Evolutionary conservation across 1,140 invertebrate species (phyloP), one percentile per base, ranked within the genome.

Genomic region (Ridgeia piscesae): DNA sequence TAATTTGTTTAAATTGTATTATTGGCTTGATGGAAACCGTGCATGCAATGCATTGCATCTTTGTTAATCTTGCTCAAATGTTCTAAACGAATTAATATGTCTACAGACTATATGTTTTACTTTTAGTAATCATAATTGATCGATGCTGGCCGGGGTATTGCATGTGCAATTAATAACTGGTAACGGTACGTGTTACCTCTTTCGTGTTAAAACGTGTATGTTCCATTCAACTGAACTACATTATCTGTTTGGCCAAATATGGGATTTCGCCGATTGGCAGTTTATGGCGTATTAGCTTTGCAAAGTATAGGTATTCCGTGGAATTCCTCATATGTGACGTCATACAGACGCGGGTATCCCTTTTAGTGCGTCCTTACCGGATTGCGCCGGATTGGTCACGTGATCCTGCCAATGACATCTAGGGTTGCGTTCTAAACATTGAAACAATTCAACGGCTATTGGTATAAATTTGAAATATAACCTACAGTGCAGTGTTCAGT

Each of bases 381-480:
- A 77, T 77, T 77, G 6, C 58, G 58, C 58, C 58, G 58, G 58
- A 77, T 77, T 77, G 58, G 58, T 77, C 58, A 77, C 58, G 58
- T 77, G 58, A 77, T 77, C 58, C 27, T 77, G 58, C 58, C 58
- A 77, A 77, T 77, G 58, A 77, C 58, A 77, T 77, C 58, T 77
- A 77, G 58, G 58, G 58, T 77, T 77, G 58, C 58, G 58, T 77
- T 77, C 58, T 77, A 77, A 77, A 77, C 58, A 77, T 77, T 77
- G 58, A 77, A 77, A 77, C 58, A 77, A 77, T 77, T 77, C 58
- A 77, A 77, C 58, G 58, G 58, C 58, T 77, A 77, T 21, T 77
- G 58, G 58, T 77, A 77, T 77, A 77, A 77, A 77, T 77, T 77
- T 77, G 58, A 77, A 77, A 77, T 77, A 77, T 77, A 77, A 77